These are phyloP conservation scores for Neopelma chrysocephalum DNA, from an alignment of 2,797 vertebrate genomes.

Conservation along the genomic window DNA sequence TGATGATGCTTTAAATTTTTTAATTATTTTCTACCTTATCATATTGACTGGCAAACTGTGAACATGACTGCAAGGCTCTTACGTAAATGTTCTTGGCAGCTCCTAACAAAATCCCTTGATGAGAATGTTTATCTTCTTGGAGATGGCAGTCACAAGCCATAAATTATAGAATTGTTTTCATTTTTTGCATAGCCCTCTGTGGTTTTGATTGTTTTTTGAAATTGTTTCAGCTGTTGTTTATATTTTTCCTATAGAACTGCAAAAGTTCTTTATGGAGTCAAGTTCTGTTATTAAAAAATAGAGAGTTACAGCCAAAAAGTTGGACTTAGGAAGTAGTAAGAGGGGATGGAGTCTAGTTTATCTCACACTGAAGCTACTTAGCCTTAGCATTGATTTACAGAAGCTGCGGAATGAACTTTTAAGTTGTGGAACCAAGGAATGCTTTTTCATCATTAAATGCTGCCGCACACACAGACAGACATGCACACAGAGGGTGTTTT, in stretches of 20 bases:
- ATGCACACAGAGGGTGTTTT: accelerated
- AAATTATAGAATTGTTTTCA: neutral
- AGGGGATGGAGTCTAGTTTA: neutral
- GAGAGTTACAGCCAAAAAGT: neutral
- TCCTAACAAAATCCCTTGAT: neutral
- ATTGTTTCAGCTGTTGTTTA: neutral
- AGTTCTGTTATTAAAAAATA: neutral
- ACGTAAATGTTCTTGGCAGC: neutral
- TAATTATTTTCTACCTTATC: neutral
- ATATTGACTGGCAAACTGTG: neutral
- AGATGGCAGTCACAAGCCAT: neutral
- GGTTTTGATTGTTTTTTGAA: neutral
- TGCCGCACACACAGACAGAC: neutral
- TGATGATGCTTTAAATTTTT: neutral
- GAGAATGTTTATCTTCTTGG: neutral
- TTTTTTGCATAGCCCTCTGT: neutral
- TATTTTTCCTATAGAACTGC: neutral
- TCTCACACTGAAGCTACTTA: neutral
- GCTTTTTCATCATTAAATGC: neutral
- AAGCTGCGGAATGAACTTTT: neutral
- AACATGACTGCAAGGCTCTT: neutral
- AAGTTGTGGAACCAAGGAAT: neutral
- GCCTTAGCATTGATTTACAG: neutral
- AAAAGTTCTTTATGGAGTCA: neutral
- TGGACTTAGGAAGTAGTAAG: neutral